These are phyloP conservation scores for Smittia sp. DNA, from an alignment of 2,888 invertebrate species.

Conservation along the genomic window DNA sequence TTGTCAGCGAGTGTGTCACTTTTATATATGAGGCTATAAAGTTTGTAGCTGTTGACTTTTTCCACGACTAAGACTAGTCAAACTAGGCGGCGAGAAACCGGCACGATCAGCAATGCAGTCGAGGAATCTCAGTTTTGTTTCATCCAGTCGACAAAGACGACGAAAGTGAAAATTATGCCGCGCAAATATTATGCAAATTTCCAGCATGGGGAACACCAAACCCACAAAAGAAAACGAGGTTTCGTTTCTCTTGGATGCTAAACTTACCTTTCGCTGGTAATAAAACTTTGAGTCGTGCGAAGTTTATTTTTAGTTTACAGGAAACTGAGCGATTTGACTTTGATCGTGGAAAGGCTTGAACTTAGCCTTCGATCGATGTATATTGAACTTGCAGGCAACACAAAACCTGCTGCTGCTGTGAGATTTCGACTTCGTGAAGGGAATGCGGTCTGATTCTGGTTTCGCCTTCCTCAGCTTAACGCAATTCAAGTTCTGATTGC, in stretches of 20 bases:
- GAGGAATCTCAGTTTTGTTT: no score
- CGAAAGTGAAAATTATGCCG: background rate
- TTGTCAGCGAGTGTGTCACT: no score
- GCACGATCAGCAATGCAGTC: no score
- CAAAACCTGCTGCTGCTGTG: background rate
- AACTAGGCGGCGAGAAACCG: no score
- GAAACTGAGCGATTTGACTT: background rate
- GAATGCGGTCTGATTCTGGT: no score
- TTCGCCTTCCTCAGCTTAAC: no score
- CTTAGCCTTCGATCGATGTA: background rate
- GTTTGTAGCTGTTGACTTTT: no score
- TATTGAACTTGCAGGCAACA: background rate
- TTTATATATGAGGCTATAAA: no score
- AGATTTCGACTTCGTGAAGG: no score
- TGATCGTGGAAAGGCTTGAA: background rate
- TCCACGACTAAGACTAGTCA: no score
- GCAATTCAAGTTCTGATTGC: no score
- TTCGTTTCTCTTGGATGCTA: background rate
- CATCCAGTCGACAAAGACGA: no score
- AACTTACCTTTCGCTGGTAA: slow-evolving; percentile 19
- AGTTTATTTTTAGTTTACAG: background rate
- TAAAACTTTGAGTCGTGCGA: background rate
- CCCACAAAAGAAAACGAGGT: background rate
- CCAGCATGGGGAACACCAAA: background rate
- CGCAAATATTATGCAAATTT: slow-evolving; percentile 25